Evolutionary conservation across 2,888 invertebrate species (phyloP), one percentile per base, ranked within the genome.

Genomic region (Dorcus hopei): DNA sequence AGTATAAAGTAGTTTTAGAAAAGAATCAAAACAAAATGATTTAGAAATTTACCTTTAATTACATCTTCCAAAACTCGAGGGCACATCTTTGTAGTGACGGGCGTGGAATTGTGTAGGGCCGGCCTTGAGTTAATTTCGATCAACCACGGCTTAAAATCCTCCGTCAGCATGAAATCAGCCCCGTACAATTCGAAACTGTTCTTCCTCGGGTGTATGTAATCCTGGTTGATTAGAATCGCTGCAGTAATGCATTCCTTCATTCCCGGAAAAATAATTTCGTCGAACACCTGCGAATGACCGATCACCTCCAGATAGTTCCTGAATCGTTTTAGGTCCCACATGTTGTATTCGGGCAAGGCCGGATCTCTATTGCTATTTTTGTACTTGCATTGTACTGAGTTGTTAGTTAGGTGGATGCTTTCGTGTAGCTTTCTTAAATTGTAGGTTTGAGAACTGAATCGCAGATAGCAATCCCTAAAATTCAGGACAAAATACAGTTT

Each of bases 121-220:
- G 95, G 95, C 72, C 89, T 89, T 2, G 92, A 90, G 80, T 97
- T 96, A 65, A 96, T 94, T 81, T 97, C 96, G 68, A 97, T 91
- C 61, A 96, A 79, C 89, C 94, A 95, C 0, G 95, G 94, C 61
- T 87, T 84, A 68, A 87, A 91, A 69, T 92, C 88, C 70, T 93
- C 89, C 57, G 91, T 90, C 40, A 96, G 76, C 82, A 96, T 89
- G 75, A 96, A 96, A 79, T 97, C 96, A 53, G 95, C 95, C 5
- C 95, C 96, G 73, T 93, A 95, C 40, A 95, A 74, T 76, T 96
- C 95, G 77, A 95, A 96, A 57, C 90, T 87, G 70, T 91, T 90
- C 70, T 85, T 85, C 61, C 86, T 81, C 16, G 83, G 78, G 40
- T 86, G 83, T 66, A 90, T 83, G 62, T 87, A 84, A 64, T 90